Percentiles rank a stretch among this genome's conserved stretches.
Evolutionary conservation across 2,888 invertebrate species (phyloP).

Genomic region (Bruchidius siliquastri): DNA sequence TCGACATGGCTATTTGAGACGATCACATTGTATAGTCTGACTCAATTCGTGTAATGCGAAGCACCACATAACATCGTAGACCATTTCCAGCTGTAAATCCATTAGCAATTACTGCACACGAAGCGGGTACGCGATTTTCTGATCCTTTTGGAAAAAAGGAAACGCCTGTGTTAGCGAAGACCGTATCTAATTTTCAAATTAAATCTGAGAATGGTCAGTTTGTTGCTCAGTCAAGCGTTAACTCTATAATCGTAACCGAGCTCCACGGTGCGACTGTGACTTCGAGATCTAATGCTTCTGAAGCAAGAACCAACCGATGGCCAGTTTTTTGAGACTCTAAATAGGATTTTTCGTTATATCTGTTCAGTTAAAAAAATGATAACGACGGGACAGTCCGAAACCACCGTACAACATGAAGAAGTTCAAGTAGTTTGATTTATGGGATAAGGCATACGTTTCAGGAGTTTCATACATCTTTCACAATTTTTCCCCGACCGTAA

Average conservation of each 20-base stretch:
- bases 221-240: background rate
- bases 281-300: background rate
- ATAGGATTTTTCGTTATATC: no score
- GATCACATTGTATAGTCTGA: no score
- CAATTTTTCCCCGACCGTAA: no score
- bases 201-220: background rate
- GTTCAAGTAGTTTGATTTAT: no score
- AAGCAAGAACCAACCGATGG: background rate
- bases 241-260: background rate
- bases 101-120: background rate
- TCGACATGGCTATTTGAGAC: no score
- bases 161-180: background rate
- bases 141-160: background rate
- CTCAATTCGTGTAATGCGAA: no score
- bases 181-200: background rate
- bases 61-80: background rate
- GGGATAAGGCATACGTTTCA: no score
- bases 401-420: no score
- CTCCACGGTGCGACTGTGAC: background rate
- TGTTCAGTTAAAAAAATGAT: no score
- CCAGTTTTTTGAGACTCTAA: no score
- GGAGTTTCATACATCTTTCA: no score
- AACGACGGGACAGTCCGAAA: no score
- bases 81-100: background rate
- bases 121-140: background rate